These are phyloP conservation scores for Hippocampus barbouri DNA, from an alignment of 2,113 vertebrate species.

Conservation along the genomic window DNA sequence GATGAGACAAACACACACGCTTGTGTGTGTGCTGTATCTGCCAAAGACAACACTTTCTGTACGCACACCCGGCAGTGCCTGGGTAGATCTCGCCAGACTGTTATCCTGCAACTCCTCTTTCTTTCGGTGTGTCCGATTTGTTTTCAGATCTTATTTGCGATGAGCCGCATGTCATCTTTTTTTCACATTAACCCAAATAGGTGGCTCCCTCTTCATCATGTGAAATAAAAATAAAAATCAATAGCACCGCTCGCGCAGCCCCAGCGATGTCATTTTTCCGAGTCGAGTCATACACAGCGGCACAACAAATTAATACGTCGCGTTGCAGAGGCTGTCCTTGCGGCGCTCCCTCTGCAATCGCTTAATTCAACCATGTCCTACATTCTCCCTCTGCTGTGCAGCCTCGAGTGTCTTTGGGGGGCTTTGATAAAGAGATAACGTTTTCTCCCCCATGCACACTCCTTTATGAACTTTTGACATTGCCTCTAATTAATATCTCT, in stretches of 20 bases:
- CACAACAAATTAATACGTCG: slow-evolving; percentile 21
- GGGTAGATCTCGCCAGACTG: slow-evolving; percentile 12
- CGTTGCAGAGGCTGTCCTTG: slow-evolving; percentile 19
- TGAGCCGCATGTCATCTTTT: slow-evolving; percentile 23
- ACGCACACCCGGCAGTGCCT: slow-evolving; percentile 18
- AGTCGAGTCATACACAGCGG: not conserved
- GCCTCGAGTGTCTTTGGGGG: slow-evolving; percentile 11
- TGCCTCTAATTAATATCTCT: slow-evolving; percentile 69
- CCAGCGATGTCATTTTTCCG: not conserved
- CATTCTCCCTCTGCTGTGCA: slow-evolving; percentile 38
- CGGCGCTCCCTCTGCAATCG: slow-evolving; percentile 11
- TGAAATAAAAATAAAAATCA: not conserved
- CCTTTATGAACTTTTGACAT: slow-evolving; percentile 65
- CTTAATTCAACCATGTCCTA: slow-evolving; percentile 54
- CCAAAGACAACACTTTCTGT: slow-evolving; percentile 15
- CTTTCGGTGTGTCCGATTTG: slow-evolving; percentile 1
- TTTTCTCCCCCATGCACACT: slow-evolving; percentile 46
- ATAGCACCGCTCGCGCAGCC: not conserved
- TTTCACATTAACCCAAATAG: slow-evolving; percentile 19
- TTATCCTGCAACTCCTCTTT: slow-evolving; percentile 20
- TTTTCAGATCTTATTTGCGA: not conserved
- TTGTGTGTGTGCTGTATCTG: slow-evolving; percentile 15
- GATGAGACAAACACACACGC: slow-evolving; percentile 40
- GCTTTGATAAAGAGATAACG: slow-evolving; percentile 49
- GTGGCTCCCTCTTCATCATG: not conserved